phyloP scores from a whole-genome alignment of 2,113 vertebrate genomes.

The Cottus gobio region DNA sequence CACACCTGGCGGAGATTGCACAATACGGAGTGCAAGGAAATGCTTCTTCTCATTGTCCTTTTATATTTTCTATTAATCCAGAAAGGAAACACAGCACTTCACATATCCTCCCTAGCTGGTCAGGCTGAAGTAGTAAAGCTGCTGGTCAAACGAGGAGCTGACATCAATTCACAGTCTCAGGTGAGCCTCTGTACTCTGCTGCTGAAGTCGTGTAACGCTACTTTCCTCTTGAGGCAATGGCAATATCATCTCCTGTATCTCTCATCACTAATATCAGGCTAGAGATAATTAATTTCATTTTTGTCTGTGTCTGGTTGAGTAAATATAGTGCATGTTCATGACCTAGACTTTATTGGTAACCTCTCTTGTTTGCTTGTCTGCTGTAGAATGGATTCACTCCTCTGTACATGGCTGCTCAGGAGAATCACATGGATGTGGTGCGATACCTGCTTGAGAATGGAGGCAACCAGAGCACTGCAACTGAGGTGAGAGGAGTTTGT shows the following conservation, averaged over 20 bases:
- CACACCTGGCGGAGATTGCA: not conserved
- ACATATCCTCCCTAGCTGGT: slow-evolving; percentile 96
- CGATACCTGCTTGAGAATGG: slow-evolving; percentile 96
- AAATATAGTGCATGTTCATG: not conserved
- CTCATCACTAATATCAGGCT: not conserved
- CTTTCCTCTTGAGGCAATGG: not conserved
- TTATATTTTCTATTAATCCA: slow-evolving; percentile 63
- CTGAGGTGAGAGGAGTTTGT: slow-evolving; percentile 86
- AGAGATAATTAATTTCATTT: not conserved
- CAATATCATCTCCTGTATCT: not conserved
- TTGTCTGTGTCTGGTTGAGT: no score
- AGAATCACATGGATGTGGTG: slow-evolving; percentile 97
- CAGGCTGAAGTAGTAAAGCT: slow-evolving; percentile 94
- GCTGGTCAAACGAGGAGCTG: slow-evolving; percentile 93
- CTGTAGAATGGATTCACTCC: slow-evolving; percentile 98
- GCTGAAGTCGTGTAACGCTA: rapidly evolving
- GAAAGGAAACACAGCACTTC: slow-evolving; percentile 99
- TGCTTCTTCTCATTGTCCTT: not conserved
- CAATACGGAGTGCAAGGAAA: not conserved
- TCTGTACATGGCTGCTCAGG: slow-evolving; percentile 98
- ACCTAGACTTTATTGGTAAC: not conserved
- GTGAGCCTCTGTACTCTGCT: slow-evolving; percentile 67
- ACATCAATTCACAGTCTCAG: slow-evolving; percentile 97
- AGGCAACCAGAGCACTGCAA: slow-evolving; percentile 98
- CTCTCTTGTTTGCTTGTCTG: not conserved